Percentiles rank a stretch among this genome's conserved stretches.
phyloP scores from a whole-genome alignment of 1,140 invertebrate species.

The Drosophila rhopaloa region DNA sequence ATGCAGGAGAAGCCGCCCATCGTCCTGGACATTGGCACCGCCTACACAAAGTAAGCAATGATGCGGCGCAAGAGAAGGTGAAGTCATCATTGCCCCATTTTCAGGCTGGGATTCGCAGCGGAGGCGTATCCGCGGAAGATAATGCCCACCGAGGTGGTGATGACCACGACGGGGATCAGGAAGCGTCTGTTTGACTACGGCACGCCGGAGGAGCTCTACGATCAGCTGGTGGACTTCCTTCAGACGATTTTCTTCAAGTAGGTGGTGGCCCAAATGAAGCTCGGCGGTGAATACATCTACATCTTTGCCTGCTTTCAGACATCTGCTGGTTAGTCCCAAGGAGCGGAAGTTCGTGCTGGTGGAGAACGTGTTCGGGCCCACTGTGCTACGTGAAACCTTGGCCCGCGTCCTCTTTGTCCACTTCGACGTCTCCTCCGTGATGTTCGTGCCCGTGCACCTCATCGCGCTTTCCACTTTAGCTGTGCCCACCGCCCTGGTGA shows the following conservation, averaged over 20 bases:
- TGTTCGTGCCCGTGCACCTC: conserved; percentile 92
- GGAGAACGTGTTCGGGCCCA: conserved; percentile 94
- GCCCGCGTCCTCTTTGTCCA: conserved; percentile 96
- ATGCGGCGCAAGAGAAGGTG: conserved; percentile 16
- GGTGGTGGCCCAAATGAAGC: conserved; percentile 46
- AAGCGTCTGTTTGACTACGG: conserved; percentile 90
- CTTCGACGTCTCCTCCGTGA: conserved; percentile 92
- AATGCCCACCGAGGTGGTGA: conserved; percentile 91
- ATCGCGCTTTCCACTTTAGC: conserved; percentile 92
- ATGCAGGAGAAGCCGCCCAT: conserved; percentile 94
- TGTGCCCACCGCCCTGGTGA: conserved; percentile 90
- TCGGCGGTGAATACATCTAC: conserved; percentile 16
- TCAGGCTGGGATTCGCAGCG: conserved; percentile 95
- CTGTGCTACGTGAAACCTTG: conserved; percentile 92
- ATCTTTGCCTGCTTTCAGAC: conserved; percentile 85
- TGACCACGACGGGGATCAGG: conserved; percentile 87
- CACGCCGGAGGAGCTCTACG: conserved; percentile 91
- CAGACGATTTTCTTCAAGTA: conserved; percentile 95
- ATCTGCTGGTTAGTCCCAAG: conserved; percentile 96
- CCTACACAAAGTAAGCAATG: conserved; percentile 94
- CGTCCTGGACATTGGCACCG: conserved; percentile 95
- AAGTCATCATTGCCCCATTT: conserved; percentile 60
- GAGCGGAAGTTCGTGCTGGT: conserved; percentile 95
- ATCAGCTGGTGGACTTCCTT: conserved; percentile 94
- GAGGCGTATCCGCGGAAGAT: conserved; percentile 95